Evolutionary conservation across 30 jellyfish, hydroid and myxozoan species (phyloP).

Genomic region (Hydractinia symbiolongicarpus): DNA sequence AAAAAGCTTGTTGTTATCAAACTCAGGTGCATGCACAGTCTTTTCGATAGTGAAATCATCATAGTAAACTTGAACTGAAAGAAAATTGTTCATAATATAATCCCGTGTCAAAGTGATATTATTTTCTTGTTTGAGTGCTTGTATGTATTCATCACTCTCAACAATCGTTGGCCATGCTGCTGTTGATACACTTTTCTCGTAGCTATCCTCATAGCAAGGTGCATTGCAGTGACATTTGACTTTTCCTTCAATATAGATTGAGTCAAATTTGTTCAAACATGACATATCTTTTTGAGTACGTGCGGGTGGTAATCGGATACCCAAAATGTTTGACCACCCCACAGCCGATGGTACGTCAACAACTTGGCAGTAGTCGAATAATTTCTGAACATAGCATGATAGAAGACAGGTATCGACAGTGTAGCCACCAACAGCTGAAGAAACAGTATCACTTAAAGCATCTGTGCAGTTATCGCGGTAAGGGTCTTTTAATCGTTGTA

Average conservation of each 20-base stretch:
- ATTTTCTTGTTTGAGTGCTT: neutral
- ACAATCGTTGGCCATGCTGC: neutral
- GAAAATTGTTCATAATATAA: slow-evolving; percentile 9
- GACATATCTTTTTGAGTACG: neutral
- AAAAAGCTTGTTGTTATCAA: neutral
- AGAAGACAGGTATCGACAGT: slow-evolving; percentile 9
- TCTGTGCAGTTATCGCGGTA: slow-evolving; percentile 35
- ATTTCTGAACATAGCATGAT: neutral
- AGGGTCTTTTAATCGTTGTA: slow-evolving; percentile 28
- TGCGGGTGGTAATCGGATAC: neutral
- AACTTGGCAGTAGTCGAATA: slow-evolving; percentile 8
- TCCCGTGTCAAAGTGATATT: slow-evolving; percentile 1
- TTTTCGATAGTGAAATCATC: slow-evolving; percentile 26
- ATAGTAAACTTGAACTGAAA: slow-evolving; percentile 14
- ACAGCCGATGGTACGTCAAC: neutral
- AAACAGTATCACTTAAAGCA: neutral
- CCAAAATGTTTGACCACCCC: neutral
- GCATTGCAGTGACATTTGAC: slow-evolving; percentile 19
- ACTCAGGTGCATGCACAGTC: slow-evolving; percentile 28
- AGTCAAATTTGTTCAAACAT: neutral
- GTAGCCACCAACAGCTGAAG: neutral
- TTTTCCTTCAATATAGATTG: neutral
- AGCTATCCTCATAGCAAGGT: slow-evolving; percentile 17
- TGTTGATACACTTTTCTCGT: neutral
- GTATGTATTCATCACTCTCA: neutral